Evolutionary conservation across 2,797 vertebrate genomes (phyloP).

Genomic region (Sphenopsis melanotis): DNA sequence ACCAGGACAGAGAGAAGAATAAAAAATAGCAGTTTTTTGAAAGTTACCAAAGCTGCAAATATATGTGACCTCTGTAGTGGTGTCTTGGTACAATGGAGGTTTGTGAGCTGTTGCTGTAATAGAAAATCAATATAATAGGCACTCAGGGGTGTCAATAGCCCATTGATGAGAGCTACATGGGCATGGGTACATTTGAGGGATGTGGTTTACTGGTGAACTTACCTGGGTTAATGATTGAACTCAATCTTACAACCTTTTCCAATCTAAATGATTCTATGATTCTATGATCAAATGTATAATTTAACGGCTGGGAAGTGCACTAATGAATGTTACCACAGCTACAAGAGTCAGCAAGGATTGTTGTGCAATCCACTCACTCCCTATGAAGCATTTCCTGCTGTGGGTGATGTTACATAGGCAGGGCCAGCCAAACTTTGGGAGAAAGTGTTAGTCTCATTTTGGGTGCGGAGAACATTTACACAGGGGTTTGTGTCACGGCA

Average conservation of each 20-base stretch:
- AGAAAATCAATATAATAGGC: neutral
- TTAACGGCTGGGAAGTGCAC: neutral
- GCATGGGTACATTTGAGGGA: neutral
- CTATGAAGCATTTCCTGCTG: neutral
- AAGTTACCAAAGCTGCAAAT: neutral
- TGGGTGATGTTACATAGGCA: neutral
- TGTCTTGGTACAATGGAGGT: neutral
- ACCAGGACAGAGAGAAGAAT: neutral
- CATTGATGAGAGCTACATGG: neutral
- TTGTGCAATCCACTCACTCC: neutral
- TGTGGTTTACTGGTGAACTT: neutral
- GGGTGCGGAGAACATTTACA: neutral
- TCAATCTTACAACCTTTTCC: neutral
- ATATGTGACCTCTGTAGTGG: fast-evolving
- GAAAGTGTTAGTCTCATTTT: neutral
- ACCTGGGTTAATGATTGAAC: neutral
- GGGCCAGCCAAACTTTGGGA: neutral
- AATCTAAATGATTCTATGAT: neutral
- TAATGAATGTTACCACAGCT: neutral
- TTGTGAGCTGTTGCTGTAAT: neutral
- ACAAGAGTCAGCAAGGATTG: neutral
- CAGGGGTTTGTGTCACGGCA: neutral
- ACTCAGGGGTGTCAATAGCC: neutral
- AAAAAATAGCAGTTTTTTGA: neutral
- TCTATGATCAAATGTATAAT: neutral